A percentile compares a stretch with the other conserved stretches of the same genome.
Evolutionary conservation across 2,113 vertebrate genomes (phyloP).

Genomic region (Zapornia atra): DNA sequence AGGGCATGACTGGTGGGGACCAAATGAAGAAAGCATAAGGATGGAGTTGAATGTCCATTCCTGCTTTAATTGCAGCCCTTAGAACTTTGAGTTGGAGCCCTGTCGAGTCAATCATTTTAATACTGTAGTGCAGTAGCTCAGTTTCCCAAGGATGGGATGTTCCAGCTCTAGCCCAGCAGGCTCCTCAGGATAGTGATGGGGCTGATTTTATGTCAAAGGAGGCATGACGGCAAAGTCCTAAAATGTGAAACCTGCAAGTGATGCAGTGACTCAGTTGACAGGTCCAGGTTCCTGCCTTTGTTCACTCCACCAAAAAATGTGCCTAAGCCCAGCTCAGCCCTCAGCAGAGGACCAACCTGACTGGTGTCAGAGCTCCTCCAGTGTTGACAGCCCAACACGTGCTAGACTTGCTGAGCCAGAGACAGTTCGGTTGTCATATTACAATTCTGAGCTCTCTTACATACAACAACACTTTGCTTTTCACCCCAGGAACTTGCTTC

Average conservation of each 20-base stretch:
- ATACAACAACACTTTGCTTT: background rate
- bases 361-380: background rate
- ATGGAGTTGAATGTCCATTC: background rate
- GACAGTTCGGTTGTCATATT: background rate
- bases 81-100: background rate
- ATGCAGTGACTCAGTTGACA: background rate
- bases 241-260: background rate
- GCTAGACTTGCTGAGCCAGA: background rate
- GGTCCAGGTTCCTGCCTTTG: background rate
- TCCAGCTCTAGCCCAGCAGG: background rate
- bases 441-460: background rate
- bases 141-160: background rate
- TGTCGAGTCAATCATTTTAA: background rate
- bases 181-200: background rate
- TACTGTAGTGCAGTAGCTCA: background rate
- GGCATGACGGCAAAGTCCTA: background rate
- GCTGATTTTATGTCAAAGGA: background rate
- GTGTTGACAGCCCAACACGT: background rate
- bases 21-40: background rate
- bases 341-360: background rate
- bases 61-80: background rate
- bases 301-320: background rate
- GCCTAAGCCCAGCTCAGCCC: background rate
- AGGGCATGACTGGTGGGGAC: background rate
- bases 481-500: background rate